phyloP scores from a whole-genome alignment of 2,797 vertebrate species.

The Tachyglossus aculeatus region DNA sequence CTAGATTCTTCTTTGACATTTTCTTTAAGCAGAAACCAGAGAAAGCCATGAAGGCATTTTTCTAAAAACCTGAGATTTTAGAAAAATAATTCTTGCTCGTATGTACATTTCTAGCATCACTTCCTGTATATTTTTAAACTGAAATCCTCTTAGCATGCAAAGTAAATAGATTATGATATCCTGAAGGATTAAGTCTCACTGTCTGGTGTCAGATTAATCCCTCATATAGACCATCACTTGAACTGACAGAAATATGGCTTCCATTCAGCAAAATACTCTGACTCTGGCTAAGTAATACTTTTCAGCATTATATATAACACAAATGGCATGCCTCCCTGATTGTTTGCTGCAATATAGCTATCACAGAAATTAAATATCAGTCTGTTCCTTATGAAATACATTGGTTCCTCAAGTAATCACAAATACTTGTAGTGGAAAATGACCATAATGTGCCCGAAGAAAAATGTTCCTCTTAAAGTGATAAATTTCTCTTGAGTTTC shows the following conservation, averaged over 20 bases:
- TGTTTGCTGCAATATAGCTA: not conserved
- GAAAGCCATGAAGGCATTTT: constrained; percentile 68
- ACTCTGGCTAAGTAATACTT: constrained; percentile 50
- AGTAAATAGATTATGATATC: constrained; percentile 98
- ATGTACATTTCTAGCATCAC: constrained; percentile 85
- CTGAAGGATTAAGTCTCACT: constrained; percentile 91
- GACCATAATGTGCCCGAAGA: fast-evolving
- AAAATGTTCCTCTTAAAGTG: not conserved
- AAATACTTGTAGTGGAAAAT: not conserved
- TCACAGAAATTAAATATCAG: constrained; percentile 33
- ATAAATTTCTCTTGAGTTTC: constrained; percentile 12
- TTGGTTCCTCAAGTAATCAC: not conserved
- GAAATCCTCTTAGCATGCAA: constrained; percentile 96
- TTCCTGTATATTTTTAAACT: constrained; percentile 89
- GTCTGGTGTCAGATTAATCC: constrained; percentile 95
- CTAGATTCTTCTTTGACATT: constrained; percentile 74
- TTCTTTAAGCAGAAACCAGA: constrained; percentile 68
- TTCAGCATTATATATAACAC: constrained; percentile 46
- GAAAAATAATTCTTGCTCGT: constrained; percentile 77
- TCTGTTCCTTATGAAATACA: not conserved
- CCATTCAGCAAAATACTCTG: constrained; percentile 81
- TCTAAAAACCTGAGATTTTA: constrained; percentile 72
- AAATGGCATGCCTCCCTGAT: not conserved
- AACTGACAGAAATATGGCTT: constrained; percentile 89
- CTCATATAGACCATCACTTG: constrained; percentile 86